These are phyloP conservation scores for Callipepla californica DNA, from an alignment of 2,113 vertebrate species.

Conservation along the genomic window DNA sequence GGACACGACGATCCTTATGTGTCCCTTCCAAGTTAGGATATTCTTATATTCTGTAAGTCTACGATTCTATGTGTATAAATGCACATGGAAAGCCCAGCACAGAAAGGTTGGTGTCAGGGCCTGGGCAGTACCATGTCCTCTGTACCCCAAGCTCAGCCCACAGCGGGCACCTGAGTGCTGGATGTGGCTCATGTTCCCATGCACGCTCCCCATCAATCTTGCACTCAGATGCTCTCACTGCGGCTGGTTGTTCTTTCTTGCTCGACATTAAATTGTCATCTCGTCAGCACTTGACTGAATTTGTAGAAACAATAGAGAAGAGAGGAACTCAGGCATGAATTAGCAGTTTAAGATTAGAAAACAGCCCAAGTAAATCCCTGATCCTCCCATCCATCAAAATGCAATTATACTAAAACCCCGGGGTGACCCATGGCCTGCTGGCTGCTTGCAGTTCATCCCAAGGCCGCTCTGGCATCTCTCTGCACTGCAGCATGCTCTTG, in stretches of 20 bases:
- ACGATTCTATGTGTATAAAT: not conserved
- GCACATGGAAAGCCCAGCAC: not conserved
- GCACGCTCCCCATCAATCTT: not conserved
- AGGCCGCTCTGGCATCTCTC: no score
- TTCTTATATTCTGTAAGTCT: no score
- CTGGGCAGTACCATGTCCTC: not conserved
- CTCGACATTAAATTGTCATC: slow-evolving; percentile 55
- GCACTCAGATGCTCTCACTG: not conserved
- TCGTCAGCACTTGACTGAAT: slow-evolving; percentile 57
- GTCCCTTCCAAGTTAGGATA: no score
- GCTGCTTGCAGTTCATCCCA: not conserved
- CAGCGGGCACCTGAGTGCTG: not conserved
- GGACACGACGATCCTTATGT: no score
- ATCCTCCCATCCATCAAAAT: slow-evolving; percentile 49
- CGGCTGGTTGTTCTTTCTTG: not conserved
- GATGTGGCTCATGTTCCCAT: not conserved
- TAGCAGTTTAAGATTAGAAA: slow-evolving; percentile 47
- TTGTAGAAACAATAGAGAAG: slow-evolving; percentile 55
- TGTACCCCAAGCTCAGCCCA: not conserved
- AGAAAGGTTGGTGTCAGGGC: not conserved
- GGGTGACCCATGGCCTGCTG: not conserved
- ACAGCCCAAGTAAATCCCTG: slow-evolving; percentile 28
- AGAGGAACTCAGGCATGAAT: slow-evolving; percentile 52
- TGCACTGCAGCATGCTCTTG: no score
- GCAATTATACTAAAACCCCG: not conserved